phyloP scores from a whole-genome alignment of 2,113 vertebrate species.

The Psophia crepitans region DNA sequence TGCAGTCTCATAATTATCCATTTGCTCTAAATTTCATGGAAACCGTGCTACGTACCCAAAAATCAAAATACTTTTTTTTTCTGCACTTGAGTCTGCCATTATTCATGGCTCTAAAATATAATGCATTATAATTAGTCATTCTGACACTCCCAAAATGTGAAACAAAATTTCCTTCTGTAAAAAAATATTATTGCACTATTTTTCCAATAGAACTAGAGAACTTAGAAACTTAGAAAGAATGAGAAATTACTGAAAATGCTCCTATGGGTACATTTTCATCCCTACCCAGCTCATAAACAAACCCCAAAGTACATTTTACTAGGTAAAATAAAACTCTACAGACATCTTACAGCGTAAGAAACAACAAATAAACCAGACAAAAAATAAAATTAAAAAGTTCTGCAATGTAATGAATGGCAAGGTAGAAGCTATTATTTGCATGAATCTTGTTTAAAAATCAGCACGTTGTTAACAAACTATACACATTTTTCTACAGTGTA shows the following conservation, averaged over 20 bases:
- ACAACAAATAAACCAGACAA: not conserved
- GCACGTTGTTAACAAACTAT: not conserved
- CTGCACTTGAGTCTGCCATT: not conserved
- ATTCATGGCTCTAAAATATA: not conserved
- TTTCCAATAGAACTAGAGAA: not conserved
- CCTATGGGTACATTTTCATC: not conserved
- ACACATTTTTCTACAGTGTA: not conserved
- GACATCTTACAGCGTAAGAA: not conserved
- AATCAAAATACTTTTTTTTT: not conserved
- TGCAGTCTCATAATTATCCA: not conserved
- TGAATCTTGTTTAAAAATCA: constrained; percentile 20
- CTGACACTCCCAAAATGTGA: not conserved
- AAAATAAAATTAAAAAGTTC: not conserved
- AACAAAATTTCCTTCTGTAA: not conserved
- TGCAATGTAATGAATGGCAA: not conserved
- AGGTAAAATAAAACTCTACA: not conserved
- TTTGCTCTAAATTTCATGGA: not conserved
- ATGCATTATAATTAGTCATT: not conserved
- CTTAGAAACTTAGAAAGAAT: not conserved
- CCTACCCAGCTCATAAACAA: not conserved
- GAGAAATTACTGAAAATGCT: not conserved
- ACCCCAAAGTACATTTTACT: not conserved
- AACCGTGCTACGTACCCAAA: not conserved
- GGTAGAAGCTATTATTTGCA: not conserved
- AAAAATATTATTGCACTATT: not conserved